A percentile compares a stretch with the other conserved stretches of the same genome.
Conservation (phyloP, 2,113 vertebrate species). For the Eolophus roseicapilla region DNA sequence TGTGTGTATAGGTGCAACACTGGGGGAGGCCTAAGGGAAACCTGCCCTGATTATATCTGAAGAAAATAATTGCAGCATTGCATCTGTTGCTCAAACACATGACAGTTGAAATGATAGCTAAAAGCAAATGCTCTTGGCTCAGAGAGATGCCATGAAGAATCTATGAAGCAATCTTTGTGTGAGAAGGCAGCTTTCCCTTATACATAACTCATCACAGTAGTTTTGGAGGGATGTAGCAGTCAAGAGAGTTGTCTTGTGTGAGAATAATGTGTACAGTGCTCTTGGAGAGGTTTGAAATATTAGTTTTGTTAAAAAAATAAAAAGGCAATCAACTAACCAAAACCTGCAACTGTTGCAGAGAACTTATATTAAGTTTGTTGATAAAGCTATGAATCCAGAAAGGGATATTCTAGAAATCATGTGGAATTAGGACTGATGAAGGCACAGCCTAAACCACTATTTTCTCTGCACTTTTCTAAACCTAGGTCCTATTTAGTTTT, state of each 20-base stretch:
- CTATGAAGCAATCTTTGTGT: not conserved
- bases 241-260: not conserved
- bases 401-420: not conserved
- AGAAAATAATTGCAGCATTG: not conserved
- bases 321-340: not conserved
- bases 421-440: not conserved
- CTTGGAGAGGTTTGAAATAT: not conserved
- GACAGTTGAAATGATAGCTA: not conserved
- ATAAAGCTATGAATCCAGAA: not conserved
- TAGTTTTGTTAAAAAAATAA: not conserved
- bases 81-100: not conserved
- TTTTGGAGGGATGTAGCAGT: not conserved
- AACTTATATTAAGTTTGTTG: not conserved
- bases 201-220: not conserved
- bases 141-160: not conserved
- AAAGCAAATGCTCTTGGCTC: not conserved
- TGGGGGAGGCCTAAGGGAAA: not conserved
- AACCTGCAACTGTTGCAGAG: not conserved
- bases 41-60: not conserved
- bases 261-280: not conserved
- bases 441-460: not conserved
- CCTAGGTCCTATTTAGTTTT: not conserved
- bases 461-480: not conserved
- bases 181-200: not conserved
- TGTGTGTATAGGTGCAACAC: not conserved